These are phyloP conservation scores for Elaphurus davidianus DNA, from an alignment of 2,113 vertebrate species.

Conservation along the genomic window DNA sequence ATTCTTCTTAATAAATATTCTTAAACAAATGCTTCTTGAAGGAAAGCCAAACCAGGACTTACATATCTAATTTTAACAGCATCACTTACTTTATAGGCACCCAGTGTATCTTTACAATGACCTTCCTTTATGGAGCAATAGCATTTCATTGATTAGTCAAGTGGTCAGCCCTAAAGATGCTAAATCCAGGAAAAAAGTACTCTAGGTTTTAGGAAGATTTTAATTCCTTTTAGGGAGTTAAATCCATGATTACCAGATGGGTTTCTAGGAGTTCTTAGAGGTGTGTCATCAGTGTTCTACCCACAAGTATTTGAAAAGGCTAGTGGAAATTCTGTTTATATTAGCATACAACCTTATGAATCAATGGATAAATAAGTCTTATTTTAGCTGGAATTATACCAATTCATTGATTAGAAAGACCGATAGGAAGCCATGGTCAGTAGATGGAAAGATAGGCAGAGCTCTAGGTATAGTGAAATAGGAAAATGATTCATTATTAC, in stretches of 20 bases:
- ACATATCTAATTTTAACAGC: background rate
- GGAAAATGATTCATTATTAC: background rate
- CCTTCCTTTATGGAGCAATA: background rate
- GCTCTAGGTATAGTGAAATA: background rate
- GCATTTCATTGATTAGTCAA: background rate
- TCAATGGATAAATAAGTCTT: background rate
- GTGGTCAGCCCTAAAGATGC: background rate
- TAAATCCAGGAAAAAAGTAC: background rate
- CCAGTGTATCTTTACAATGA: background rate
- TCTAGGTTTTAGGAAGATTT: slow-evolving; percentile 23
- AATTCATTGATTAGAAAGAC: background rate
- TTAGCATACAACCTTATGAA: background rate
- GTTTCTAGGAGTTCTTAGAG: background rate
- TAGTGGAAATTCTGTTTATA: background rate
- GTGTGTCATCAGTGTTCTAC: background rate
- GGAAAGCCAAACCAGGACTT: background rate
- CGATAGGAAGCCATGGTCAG: background rate
- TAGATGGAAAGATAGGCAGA: background rate
- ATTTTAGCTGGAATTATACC: background rate
- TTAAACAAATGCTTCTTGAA: background rate
- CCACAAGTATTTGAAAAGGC: background rate
- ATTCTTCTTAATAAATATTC: background rate
- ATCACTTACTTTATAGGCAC: background rate
- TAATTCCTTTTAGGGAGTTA: background rate
- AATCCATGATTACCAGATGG: background rate